Base-by-base conservation (phyloP, 2,113 vertebrate species). In the Hystrix brachyura region DNA sequence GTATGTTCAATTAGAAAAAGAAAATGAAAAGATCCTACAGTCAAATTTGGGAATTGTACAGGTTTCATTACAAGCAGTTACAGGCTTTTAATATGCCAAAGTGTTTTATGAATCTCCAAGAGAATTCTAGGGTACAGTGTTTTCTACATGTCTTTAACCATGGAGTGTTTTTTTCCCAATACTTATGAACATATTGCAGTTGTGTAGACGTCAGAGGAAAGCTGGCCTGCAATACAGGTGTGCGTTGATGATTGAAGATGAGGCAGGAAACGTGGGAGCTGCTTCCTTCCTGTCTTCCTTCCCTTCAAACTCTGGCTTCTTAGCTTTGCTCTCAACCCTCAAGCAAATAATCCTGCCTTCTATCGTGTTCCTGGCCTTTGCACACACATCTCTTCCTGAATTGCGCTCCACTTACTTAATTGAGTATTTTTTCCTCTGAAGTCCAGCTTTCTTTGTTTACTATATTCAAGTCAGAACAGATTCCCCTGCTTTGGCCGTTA, bases 401-500 rank as follows among this genome's bases (percentile, higher is more conserved):
- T n/a, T 62, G 34, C 34, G 57, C 51, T 74, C 76, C 3, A 10
- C n/a, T 53, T 64, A 7, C 9, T 15, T 38, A 57, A 53, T 65
- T n/a, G 43, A 27, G 8, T 8, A 46, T 78, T 23, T 51, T 34
- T 7, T 2, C 4, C 1, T 2, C 59, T 57, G 15, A 27, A 78
- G 21, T 43, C 18, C 8, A 46, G 71, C 19, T 80, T 92, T 79
- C 55, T 90, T 9, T 11, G 46, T 71, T 53, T 46, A 48, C 34
- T n/a, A 29, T n/a, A 65, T 96, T 74, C 32, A 79, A 43, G 65
- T 96, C 65, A n/a, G 69, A 96, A 62, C 1, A 25, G 71, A 48
- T n/a, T 60, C 18, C 11, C 46, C 7, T 15, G 2, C 21, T 27
- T n/a, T 46, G 53, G 21, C 48, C 59, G 74, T 53, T 53, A 32